Conservation (phyloP, 2,113 vertebrate species). For the Nannospalax galili region DNA sequence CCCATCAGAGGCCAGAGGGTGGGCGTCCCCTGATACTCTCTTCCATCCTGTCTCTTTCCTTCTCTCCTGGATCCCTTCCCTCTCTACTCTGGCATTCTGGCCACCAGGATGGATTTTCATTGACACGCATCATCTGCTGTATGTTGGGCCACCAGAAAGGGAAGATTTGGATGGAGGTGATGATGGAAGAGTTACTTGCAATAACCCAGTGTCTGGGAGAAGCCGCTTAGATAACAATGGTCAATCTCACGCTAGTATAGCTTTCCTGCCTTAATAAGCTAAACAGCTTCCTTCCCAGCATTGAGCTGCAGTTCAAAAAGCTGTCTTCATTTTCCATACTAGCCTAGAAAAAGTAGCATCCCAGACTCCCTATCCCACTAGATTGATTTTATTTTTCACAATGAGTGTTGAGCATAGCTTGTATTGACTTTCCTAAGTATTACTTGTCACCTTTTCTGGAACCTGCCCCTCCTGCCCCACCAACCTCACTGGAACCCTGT, state of each 20-base stretch:
- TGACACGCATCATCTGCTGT: background rate
- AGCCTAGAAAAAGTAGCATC: background rate
- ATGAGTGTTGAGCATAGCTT: background rate
- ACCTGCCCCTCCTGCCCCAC: background rate
- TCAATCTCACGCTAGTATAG: background rate
- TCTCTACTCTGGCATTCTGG: background rate
- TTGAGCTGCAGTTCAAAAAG: slow-evolving; percentile 7
- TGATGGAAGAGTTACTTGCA: background rate
- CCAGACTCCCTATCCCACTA: background rate
- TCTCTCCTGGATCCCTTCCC: background rate
- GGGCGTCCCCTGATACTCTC: background rate
- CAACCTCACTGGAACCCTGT: background rate
- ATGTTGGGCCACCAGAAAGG: background rate
- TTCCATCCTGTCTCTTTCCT: background rate
- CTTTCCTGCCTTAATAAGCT: background rate
- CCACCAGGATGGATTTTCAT: background rate
- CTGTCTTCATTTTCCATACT: background rate
- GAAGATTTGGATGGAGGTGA: background rate
- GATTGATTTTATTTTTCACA: background rate
- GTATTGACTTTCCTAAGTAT: background rate
- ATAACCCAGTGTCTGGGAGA: background rate
- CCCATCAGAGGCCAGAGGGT: background rate
- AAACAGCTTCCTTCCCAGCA: background rate
- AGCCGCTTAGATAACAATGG: background rate
- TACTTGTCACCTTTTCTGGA: background rate